These are phyloP conservation scores for Drosophila suboccidentalis DNA, from an alignment of 2,888 invertebrate species.

Conservation along the genomic window DNA sequence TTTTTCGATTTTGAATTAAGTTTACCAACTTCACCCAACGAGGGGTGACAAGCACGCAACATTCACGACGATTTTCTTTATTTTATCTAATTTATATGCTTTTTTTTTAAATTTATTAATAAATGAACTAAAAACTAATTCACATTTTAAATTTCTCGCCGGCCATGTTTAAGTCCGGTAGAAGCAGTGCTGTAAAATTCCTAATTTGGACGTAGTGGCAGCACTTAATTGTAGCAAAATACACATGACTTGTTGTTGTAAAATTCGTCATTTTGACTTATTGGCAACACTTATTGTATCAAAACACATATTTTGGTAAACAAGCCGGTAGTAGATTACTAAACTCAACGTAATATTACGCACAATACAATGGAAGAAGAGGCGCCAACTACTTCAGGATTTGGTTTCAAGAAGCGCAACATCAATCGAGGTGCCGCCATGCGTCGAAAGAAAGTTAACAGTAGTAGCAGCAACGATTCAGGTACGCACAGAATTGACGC, in stretches of 20 bases:
- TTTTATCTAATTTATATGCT: no score
- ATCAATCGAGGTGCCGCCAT: slow-evolving; percentile 87
- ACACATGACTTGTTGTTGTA: no score
- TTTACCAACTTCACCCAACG: no score
- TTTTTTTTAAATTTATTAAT: no score
- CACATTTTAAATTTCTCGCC: no score
- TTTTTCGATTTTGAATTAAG: no score
- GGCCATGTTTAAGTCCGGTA: no score
- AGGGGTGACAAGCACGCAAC: no score
- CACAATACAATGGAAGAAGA: slow-evolving; percentile 75
- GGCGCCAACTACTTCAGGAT: slow-evolving; percentile 54
- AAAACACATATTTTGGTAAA: slow-evolving; percentile 13
- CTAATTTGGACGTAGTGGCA: background rate
- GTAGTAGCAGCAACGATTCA: slow-evolving; percentile 87
- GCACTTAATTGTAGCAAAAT: background rate
- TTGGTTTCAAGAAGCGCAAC: slow-evolving; percentile 89
- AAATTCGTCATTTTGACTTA: background rate
- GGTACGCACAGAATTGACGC: slow-evolving; percentile 58
- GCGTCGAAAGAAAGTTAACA: slow-evolving; percentile 88
- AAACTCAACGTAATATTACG: background rate
- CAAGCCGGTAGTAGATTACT: slow-evolving; percentile 29
- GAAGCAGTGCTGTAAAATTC: slow-evolving; percentile 30
- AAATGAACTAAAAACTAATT: no score
- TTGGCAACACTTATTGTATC: background rate
- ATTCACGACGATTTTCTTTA: no score